phyloP scores from a whole-genome alignment of 1,140 invertebrate genomes.

The Diachasma alloeum region DNA sequence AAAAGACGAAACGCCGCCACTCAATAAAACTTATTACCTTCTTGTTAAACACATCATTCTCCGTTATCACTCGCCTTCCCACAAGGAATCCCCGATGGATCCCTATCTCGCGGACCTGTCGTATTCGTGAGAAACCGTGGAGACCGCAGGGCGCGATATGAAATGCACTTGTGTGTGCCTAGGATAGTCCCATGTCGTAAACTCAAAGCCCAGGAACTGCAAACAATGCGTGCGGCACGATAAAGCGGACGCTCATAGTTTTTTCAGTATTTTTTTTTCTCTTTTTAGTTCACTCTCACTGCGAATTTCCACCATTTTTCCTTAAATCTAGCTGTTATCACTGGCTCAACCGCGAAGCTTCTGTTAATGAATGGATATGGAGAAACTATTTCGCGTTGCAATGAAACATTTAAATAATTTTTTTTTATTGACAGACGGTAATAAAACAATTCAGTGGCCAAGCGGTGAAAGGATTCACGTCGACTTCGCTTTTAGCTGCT shows the following conservation, averaged over 20 bases:
- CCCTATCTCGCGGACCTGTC: slow-evolving; percentile 9
- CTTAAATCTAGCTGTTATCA: background rate
- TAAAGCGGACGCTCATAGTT: slow-evolving; percentile 38
- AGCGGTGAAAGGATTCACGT: too few species aligned
- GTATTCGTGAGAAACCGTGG: slow-evolving; percentile 38
- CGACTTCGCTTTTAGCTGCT: too few species aligned
- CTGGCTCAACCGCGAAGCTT: background rate
- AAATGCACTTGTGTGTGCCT: slow-evolving; percentile 43
- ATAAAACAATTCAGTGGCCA: too few species aligned
- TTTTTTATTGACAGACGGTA: too few species aligned
- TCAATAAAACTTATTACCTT: slow-evolving; percentile 20
- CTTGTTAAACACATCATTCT: slow-evolving; percentile 13
- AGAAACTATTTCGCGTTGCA: background rate
- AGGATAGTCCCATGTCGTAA: slow-evolving; percentile 44
- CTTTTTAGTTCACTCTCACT: background rate
- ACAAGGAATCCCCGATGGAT: background rate
- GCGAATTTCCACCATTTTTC: background rate
- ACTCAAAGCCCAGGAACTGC: slow-evolving; percentile 32
- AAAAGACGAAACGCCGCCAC: background rate
- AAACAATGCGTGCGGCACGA: slow-evolving; percentile 37
- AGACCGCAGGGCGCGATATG: slow-evolving; percentile 30
- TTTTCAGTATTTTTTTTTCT: background rate
- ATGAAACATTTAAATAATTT: too few species aligned
- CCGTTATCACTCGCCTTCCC: slow-evolving; percentile 8
- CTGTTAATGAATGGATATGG: background rate